These are phyloP conservation scores for Urocitellus parryii DNA, from an alignment of 2,113 vertebrate species.

Conservation along the genomic window DNA sequence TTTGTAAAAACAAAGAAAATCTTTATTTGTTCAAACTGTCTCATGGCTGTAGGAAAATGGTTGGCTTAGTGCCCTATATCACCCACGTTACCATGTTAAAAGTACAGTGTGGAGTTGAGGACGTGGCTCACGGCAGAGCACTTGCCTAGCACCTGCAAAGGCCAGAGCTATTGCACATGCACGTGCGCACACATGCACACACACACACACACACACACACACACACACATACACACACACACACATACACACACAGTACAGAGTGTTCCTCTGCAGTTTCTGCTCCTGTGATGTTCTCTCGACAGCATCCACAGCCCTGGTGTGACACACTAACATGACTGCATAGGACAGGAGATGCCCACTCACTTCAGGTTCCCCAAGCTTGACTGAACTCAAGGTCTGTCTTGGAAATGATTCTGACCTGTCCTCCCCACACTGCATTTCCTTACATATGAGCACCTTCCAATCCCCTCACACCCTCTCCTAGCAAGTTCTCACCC, in stretches of 20 bases:
- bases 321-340: rapidly evolving
- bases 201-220: too few species aligned
- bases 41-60: neutral
- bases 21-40: neutral
- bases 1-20: neutral
- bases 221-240: too few species aligned
- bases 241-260: too few species aligned
- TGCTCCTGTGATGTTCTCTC: neutral
- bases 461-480: neutral
- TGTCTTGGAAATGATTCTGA: neutral
- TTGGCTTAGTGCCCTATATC: neutral
- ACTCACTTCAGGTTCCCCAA: neutral
- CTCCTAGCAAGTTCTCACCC: neutral
- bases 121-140: too few species aligned
- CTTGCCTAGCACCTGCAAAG: neutral
- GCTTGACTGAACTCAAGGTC: neutral
- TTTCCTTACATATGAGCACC: neutral
- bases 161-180: neutral
- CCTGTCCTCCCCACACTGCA: neutral
- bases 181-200: too few species aligned
- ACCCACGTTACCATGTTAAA: neutral
- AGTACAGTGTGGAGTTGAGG: neutral
- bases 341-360: rapidly evolving
- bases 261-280: rapidly evolving
- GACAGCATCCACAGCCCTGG: rapidly evolving